phyloP scores from a whole-genome alignment of 2,888 invertebrate genomes.

The Trissonchulus sp. region DNA sequence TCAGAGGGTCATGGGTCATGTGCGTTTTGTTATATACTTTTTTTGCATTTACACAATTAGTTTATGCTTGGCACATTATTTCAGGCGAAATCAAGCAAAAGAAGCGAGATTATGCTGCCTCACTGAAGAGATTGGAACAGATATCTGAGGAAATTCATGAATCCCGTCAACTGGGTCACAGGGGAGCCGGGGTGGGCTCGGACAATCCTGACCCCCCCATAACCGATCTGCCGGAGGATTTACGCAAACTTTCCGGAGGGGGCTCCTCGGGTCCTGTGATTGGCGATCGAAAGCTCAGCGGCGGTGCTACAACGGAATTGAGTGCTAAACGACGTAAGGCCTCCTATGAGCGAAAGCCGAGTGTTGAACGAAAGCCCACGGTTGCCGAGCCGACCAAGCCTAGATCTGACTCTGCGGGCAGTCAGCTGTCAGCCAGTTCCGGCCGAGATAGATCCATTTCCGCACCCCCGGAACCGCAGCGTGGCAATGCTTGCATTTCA shows the following conservation, averaged over 20 bases:
- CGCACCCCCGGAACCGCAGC: neutral
- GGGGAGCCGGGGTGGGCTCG: conserved; percentile 30
- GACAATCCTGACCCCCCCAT: conserved; percentile 31
- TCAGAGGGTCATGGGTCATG: too few species aligned
- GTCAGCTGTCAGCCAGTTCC: too few species aligned
- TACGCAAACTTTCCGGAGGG: neutral
- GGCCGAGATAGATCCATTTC: neutral
- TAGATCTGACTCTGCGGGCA: conserved; percentile 8
- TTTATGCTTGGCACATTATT: too few species aligned
- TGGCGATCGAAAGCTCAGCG: neutral
- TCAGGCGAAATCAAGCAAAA: conserved; percentile 44
- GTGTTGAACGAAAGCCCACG: neutral
- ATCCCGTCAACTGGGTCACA: conserved; percentile 36
- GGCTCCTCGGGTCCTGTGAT: neutral
- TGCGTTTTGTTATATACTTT: too few species aligned
- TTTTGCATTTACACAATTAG: too few species aligned
- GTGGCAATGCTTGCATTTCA: conserved; percentile 33
- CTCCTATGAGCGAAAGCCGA: neutral
- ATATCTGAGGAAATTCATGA: conserved; percentile 49
- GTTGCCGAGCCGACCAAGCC: neutral
- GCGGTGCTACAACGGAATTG: too few species aligned
- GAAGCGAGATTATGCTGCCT: conserved; percentile 47
- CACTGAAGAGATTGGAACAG: conserved; percentile 45
- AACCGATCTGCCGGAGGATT: neutral
- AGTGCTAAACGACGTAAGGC: neutral